These are phyloP conservation scores for Xenopus tropicalis DNA, from an alignment of 2,113 vertebrate species.

Conservation along the genomic window DNA sequence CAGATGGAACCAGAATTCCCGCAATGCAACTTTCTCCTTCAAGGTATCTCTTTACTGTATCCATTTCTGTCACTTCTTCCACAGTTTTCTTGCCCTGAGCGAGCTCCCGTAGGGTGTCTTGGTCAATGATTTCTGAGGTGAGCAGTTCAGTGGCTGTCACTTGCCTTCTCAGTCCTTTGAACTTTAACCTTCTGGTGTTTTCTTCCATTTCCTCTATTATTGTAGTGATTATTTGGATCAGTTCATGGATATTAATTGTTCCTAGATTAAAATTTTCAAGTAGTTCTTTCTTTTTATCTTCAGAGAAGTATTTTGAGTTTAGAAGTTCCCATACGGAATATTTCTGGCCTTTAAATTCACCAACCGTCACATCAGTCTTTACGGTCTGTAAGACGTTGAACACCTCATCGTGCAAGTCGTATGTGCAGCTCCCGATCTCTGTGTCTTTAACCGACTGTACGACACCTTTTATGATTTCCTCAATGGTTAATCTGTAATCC, in stretches of 20 bases:
- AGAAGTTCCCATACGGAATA: conserved; percentile 35
- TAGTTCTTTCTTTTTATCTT: conserved; percentile 56
- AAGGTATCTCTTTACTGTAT: conserved; percentile 66
- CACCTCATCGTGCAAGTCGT: conserved; percentile 44
- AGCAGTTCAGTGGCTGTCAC: conserved; percentile 55
- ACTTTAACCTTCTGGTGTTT: conserved; percentile 67
- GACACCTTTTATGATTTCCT: background rate
- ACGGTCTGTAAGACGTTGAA: conserved; percentile 13
- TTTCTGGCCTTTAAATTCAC: conserved; percentile 46
- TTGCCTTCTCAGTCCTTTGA: conserved; percentile 75
- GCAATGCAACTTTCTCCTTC: conserved; percentile 71
- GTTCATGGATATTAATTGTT: conserved; percentile 59
- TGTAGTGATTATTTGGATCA: conserved; percentile 49
- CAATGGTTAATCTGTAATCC: conserved; percentile 54
- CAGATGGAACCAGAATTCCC: conserved; percentile 69
- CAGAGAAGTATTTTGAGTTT: conserved; percentile 29
- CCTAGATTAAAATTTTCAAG: conserved; percentile 58
- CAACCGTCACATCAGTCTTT: background rate
- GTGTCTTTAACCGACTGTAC: conserved; percentile 6
- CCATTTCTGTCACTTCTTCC: conserved; percentile 55
- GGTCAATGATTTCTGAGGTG: conserved; percentile 68
- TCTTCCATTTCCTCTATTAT: conserved; percentile 49
- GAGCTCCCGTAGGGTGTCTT: conserved; percentile 45
- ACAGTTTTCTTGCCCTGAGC: conserved; percentile 52
- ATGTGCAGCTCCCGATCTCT: conserved; percentile 1